Conservation (phyloP, 2,888 invertebrate genomes). For the Autographa gamma region DNA sequence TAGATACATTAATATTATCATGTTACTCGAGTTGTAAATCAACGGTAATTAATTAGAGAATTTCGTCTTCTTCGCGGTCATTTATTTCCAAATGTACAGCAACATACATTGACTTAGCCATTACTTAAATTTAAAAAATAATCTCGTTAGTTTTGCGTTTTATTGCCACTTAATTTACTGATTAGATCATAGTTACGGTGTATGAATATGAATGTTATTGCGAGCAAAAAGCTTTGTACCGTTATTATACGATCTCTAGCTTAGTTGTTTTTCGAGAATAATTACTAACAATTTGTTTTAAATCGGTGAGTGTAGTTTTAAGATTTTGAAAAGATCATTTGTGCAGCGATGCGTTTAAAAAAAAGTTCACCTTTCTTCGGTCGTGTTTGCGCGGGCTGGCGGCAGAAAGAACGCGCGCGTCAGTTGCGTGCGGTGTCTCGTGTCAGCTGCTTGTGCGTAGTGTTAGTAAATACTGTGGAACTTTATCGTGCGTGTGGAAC, state of each 20-base stretch:
- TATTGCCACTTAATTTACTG: conserved; percentile 50
- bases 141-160: conserved; percentile 56
- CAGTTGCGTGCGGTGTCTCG: conserved; percentile 31
- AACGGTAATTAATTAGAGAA: conserved; percentile 21
- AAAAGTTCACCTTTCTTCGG: conserved; percentile 58
- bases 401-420: conserved; percentile 45
- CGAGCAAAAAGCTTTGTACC: conserved; percentile 42
- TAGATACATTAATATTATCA: conserved; percentile 22
- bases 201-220: conserved; percentile 43
- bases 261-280: conserved; percentile 27
- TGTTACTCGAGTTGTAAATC: conserved; percentile 16
- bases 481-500: conserved; percentile 55
- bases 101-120: conserved; percentile 7
- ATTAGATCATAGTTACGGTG: conserved; percentile 58
- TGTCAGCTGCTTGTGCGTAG: conserved; percentile 37
- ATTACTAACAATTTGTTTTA: conserved; percentile 37
- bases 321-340: conserved; percentile 45
- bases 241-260: conserved; percentile 46
- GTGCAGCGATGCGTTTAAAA: conserved; percentile 43
- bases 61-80: conserved; percentile 21
- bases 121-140: conserved; percentile 19
- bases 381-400: conserved; percentile 31
- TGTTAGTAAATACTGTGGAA: conserved; percentile 42
- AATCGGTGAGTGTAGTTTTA: conserved; percentile 14
- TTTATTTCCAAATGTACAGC: conserved; percentile 29